phyloP scores from a whole-genome alignment of 2,888 invertebrate species.

The Chymomyza caudatula region DNA sequence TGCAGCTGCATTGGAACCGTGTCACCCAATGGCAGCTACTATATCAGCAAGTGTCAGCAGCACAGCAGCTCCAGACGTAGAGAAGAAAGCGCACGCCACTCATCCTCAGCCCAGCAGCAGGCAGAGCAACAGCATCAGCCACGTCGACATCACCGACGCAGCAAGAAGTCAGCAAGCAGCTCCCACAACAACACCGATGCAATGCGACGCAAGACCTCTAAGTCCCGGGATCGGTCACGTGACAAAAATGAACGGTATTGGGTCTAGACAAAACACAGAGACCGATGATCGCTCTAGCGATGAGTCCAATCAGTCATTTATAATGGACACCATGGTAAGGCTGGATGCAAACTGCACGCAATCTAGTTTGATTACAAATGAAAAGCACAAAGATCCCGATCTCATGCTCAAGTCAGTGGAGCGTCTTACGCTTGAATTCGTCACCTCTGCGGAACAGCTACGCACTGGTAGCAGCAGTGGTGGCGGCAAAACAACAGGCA shows the following conservation, averaged over 20 bases:
- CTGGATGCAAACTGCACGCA: slow-evolving; percentile 36
- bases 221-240: slow-evolving; percentile 79
- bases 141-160: slow-evolving; percentile 72
- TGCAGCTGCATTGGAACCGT: slow-evolving; percentile 81
- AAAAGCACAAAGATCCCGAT: slow-evolving; percentile 82
- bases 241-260: slow-evolving; percentile 65
- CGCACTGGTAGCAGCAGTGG: slow-evolving; percentile 65
- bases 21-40: slow-evolving; percentile 76
- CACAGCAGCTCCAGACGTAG: slow-evolving; percentile 80
- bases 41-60: slow-evolving; percentile 77
- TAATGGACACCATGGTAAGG: slow-evolving; percentile 66
- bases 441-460: slow-evolving; percentile 83
- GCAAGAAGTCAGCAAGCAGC: slow-evolving; percentile 63
- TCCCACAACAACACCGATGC: slow-evolving; percentile 28
- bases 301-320: slow-evolving; percentile 74
- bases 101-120: slow-evolving; percentile 27
- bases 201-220: slow-evolving; percentile 55
- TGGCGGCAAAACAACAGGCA: slow-evolving; percentile 15
- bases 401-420: slow-evolving; percentile 84
- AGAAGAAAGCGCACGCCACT: slow-evolving; percentile 54
- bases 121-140: slow-evolving; percentile 76
- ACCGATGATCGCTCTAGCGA: slow-evolving; percentile 61
- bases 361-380: slow-evolving; percentile 20
- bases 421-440: slow-evolving; percentile 82
- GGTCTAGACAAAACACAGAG: slow-evolving; percentile 73